A percentile compares a stretch with the other conserved stretches of the same genome.
These are phyloP conservation scores for Cryptocephalus moraei DNA, from an alignment of 2,888 invertebrate species.

Conservation along the genomic window DNA sequence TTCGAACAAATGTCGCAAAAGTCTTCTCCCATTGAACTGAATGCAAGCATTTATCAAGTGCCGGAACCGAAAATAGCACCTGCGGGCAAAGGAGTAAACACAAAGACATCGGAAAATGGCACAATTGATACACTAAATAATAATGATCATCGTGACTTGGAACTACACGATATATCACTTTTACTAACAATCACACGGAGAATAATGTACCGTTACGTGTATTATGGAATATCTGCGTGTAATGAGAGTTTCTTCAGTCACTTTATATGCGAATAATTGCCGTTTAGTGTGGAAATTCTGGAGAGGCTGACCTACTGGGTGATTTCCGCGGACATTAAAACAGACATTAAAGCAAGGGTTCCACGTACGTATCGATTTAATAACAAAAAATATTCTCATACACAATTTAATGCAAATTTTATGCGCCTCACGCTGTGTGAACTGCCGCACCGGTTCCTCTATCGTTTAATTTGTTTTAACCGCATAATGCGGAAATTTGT, in stretches of 20 bases:
- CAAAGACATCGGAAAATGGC: conserved; percentile 23
- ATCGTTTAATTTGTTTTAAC: too few relatives aligned
- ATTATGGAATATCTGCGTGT: conserved; percentile 16
- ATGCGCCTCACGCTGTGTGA: too few relatives aligned
- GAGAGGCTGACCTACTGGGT: background rate
- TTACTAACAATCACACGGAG: conserved; percentile 20
- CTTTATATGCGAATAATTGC: background rate
- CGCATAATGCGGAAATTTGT: too few relatives aligned
- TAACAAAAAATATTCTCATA: too few relatives aligned
- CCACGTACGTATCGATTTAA: too few relatives aligned
- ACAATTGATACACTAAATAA: conserved; percentile 26
- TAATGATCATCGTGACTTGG: conserved; percentile 21
- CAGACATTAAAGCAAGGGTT: too few relatives aligned
- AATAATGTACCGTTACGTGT: conserved; percentile 16
- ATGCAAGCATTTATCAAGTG: conserved; percentile 24
- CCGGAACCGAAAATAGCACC: conserved; percentile 20
- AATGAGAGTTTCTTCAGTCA: conserved; percentile 11
- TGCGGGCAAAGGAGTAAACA: conserved; percentile 20
- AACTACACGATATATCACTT: conserved; percentile 22
- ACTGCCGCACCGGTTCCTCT: too few relatives aligned
- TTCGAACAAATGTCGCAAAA: too few relatives aligned
- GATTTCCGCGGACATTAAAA: too few relatives aligned
- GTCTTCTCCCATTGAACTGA: conserved; percentile 5
- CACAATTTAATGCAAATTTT: too few relatives aligned
- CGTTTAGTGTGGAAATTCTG: background rate